These are phyloP conservation scores for Hydrocynus forskahlii DNA, from an alignment of 2,797 vertebrate species.

Conservation along the genomic window DNA sequence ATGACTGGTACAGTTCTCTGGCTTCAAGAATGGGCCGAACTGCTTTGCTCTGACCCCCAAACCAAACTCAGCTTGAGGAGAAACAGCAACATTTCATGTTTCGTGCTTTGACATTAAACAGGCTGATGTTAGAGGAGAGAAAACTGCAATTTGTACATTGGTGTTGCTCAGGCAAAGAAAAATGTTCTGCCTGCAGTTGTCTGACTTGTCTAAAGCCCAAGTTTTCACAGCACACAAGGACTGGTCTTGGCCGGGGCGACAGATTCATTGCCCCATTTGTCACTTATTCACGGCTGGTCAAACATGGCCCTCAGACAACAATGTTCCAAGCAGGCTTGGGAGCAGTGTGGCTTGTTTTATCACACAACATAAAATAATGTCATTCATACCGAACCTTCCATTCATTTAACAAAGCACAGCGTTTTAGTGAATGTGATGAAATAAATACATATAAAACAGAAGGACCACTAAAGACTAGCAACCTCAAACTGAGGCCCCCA, in stretches of 20 bases:
- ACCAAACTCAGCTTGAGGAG: background rate
- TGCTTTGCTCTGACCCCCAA: no score
- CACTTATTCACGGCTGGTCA: constrained; percentile 35
- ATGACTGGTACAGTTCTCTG: background rate
- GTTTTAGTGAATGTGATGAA: background rate
- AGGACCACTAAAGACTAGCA: background rate
- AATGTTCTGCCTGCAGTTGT: constrained; percentile 2
- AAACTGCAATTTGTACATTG: background rate
- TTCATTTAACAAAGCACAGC: background rate
- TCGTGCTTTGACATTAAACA: background rate
- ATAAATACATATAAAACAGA: background rate
- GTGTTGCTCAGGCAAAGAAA: constrained; percentile 4
- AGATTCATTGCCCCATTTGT: constrained; percentile 35
- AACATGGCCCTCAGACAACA: constrained; percentile 14
- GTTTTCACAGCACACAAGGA: background rate
- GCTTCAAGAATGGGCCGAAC: background rate
- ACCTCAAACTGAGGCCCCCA: background rate
- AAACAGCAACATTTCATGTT: background rate
- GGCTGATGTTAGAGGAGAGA: background rate
- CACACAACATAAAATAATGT: background rate
- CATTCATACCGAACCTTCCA: background rate
- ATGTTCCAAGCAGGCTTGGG: constrained; percentile 26
- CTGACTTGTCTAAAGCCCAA: background rate
- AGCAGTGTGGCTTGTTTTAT: constrained; percentile 1
- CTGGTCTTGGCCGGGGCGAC: constrained; percentile 19